phyloP scores from a whole-genome alignment of 2,113 vertebrate genomes.

The Atherinomorus stipes region DNA sequence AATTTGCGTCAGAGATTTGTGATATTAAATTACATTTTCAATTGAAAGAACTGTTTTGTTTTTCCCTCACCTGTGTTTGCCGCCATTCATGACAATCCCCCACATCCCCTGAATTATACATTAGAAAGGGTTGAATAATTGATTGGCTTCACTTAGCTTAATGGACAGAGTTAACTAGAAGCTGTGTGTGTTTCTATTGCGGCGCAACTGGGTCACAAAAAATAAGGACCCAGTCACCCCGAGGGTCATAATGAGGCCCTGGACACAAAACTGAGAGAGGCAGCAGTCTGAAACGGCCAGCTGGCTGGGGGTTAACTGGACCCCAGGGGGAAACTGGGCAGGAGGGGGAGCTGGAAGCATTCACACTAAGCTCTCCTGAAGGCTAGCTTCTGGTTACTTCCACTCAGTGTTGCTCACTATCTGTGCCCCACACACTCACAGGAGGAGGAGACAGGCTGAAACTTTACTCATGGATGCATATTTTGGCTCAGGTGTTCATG shows the following conservation, averaged over 20 bases:
- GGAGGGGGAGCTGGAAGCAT: constrained; percentile 46
- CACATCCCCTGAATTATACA: constrained; percentile 76
- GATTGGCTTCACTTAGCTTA: constrained; percentile 78
- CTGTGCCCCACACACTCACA: not conserved
- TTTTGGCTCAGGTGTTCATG: too few relatives aligned
- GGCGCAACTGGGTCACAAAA: constrained; percentile 60
- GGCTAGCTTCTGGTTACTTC: constrained; percentile 47
- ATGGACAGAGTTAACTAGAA: constrained; percentile 79
- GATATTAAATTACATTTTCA: constrained; percentile 16
- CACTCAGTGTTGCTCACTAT: constrained; percentile 10
- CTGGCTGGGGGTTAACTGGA: constrained; percentile 68
- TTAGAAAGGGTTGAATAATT: constrained; percentile 71
- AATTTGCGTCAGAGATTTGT: constrained; percentile 1
- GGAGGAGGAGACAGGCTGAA: not conserved
- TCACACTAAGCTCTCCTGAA: constrained; percentile 63
- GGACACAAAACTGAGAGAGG: constrained; percentile 44
- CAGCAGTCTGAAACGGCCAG: constrained; percentile 53
- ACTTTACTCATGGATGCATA: too few relatives aligned
- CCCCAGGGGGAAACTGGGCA: constrained; percentile 54
- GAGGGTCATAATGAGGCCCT: constrained; percentile 59
- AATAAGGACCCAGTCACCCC: constrained; percentile 39
- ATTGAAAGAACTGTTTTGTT: constrained; percentile 20
- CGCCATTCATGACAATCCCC: constrained; percentile 60
- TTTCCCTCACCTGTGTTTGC: constrained; percentile 59
- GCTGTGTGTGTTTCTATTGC: constrained; percentile 45